Evolutionary conservation across 2,888 invertebrate genomes (phyloP).

Genomic region (Dolichopus griseipennis): DNA sequence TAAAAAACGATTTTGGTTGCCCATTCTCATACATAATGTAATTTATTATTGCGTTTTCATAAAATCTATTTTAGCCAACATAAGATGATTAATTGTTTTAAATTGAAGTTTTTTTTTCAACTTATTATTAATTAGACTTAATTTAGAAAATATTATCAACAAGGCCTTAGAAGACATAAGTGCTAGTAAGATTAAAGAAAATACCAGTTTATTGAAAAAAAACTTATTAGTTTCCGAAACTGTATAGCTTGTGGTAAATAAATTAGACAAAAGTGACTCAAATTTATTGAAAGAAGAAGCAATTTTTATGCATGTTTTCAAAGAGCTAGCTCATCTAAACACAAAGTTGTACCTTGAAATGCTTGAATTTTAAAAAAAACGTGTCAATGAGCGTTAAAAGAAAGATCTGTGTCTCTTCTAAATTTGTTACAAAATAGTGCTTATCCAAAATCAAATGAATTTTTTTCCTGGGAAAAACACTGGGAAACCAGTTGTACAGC

Average conservation of each 20-base stretch:
- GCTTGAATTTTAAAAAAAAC: slow-evolving; percentile 4
- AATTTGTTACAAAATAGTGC: not conserved
- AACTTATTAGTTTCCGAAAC: too few relatives aligned
- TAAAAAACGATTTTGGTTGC: too few relatives aligned
- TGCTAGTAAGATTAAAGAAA: not conserved
- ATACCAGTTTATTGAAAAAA: too few relatives aligned
- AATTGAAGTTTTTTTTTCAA: too few relatives aligned
- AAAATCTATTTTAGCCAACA: too few relatives aligned
- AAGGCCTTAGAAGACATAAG: not conserved
- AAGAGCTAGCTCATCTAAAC: slow-evolving; percentile 7
- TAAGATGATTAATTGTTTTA: too few relatives aligned
- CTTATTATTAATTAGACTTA: too few relatives aligned
- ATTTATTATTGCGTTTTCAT: too few relatives aligned
- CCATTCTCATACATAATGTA: too few relatives aligned
- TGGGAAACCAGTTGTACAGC: not conserved
- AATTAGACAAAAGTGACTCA: slow-evolving; percentile 5
- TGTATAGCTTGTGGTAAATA: not conserved
- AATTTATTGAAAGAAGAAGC: too few relatives aligned
- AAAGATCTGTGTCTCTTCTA: slow-evolving; percentile 4
- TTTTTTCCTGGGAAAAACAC: not conserved
- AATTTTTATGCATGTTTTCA: not conserved
- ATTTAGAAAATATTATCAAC: too few relatives aligned
- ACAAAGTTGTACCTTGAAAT: not conserved
- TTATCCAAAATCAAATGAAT: not conserved
- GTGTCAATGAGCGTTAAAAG: slow-evolving; percentile 2